Conservation (phyloP, 1,140 invertebrate genomes). For the Cataglyphis hispanica region DNA sequence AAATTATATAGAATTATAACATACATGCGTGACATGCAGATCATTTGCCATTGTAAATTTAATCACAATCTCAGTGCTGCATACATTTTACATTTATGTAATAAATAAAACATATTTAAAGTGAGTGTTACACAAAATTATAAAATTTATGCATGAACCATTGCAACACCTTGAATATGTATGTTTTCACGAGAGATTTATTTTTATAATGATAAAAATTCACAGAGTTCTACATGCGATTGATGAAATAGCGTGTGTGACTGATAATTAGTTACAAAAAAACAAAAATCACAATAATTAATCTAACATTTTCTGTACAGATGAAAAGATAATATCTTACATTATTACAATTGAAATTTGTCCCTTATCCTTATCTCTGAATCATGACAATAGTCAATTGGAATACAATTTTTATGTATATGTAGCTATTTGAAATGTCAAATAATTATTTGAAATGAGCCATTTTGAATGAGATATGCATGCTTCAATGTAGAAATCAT, state of each 20-base stretch:
- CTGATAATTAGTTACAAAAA: neutral
- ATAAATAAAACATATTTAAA: conserved; percentile 24
- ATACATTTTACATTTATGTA: conserved; percentile 59
- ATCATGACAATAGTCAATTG: neutral
- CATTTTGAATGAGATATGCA: conserved; percentile 28
- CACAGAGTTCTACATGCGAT: neutral
- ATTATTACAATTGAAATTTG: conserved; percentile 19
- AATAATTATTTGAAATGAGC: neutral
- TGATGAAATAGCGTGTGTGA: neutral
- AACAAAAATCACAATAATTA: neutral
- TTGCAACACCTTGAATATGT: conserved; percentile 15
- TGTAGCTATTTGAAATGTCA: conserved; percentile 1
- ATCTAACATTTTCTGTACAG: neutral
- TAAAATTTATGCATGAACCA: conserved; percentile 15
- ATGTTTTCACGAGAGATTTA: neutral
- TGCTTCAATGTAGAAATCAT: conserved; percentile 5
- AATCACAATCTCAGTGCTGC: conserved; percentile 41
- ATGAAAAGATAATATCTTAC: neutral
- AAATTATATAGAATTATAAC: conserved; percentile 52
- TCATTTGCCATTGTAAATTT: conserved; percentile 47
- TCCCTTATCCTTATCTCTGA: conserved; percentile 13
- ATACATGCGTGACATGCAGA: conserved; percentile 72
- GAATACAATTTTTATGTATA: neutral
- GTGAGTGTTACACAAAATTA: conserved; percentile 19
- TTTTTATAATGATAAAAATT: conserved; percentile 22